A percentile compares a stretch with the other conserved stretches of the same genome.
phyloP scores from a whole-genome alignment of 2,113 vertebrate genomes.

The Podarcis raffonei region DNA sequence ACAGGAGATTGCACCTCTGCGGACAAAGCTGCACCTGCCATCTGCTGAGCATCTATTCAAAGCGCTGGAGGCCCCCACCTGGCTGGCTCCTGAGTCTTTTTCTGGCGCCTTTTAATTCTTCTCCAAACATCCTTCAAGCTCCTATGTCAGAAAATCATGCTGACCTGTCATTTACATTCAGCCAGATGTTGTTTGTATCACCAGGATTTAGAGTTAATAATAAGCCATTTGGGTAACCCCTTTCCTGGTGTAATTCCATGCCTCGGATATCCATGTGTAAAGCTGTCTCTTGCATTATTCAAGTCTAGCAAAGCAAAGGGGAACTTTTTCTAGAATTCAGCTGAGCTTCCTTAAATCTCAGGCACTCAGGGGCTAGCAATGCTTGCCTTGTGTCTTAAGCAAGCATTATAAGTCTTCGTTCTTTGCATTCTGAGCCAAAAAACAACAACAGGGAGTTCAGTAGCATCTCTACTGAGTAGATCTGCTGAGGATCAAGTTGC shows the following conservation, averaged over 20 bases:
- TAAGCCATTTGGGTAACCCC: slow-evolving; percentile 3
- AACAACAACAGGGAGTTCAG: background rate
- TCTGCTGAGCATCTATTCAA: slow-evolving; percentile 18
- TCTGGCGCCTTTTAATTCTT: slow-evolving; percentile 35
- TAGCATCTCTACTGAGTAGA: no score
- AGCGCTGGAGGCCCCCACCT: background rate
- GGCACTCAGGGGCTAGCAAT: background rate
- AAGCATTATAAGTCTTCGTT: no score
- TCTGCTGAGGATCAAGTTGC: background rate
- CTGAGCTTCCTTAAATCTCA: slow-evolving; percentile 55
- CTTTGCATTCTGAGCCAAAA: background rate
- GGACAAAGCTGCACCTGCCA: slow-evolving; percentile 19
- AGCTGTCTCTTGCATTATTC: slow-evolving; percentile 43
- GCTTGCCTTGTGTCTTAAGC: background rate
- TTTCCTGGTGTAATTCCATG: background rate
- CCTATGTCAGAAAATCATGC: background rate
- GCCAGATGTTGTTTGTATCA: slow-evolving; percentile 17
- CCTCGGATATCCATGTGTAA: background rate
- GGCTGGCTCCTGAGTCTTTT: background rate
- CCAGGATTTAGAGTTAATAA: slow-evolving; percentile 15
- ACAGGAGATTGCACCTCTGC: background rate
- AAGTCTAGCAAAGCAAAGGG: slow-evolving; percentile 42
- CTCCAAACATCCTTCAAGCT: background rate
- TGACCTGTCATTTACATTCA: slow-evolving; percentile 33
- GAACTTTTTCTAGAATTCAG: slow-evolving; percentile 41